Conservation (phyloP, 2,888 invertebrate genomes). For the Caenorhabditis sp. region DNA sequence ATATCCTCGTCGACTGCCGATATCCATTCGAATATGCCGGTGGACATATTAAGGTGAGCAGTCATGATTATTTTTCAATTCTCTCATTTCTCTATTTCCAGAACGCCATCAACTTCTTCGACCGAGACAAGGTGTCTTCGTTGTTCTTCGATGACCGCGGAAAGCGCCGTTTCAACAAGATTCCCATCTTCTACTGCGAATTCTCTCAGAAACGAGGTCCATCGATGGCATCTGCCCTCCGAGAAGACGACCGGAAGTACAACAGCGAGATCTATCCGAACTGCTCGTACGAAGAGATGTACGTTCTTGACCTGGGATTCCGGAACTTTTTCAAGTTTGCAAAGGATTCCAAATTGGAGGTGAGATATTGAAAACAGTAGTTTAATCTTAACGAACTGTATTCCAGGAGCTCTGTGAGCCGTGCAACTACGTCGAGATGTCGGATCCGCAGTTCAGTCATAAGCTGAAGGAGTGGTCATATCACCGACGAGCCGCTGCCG, state of each 20-base stretch:
- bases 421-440: constrained; percentile 52
- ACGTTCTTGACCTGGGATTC: constrained; percentile 93
- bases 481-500: constrained; percentile 27
- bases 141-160: constrained; percentile 50
- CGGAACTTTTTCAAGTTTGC: constrained; percentile 87
- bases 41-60: constrained; percentile 65
- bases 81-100: constrained; percentile 18
- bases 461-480: constrained; percentile 47
- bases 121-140: constrained; percentile 31
- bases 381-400: not conserved
- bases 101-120: constrained; percentile 62
- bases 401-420: constrained; percentile 52
- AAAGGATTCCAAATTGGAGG: not conserved
- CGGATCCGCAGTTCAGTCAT: constrained; percentile 22
- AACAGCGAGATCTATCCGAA: constrained; percentile 89
- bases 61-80: not conserved
- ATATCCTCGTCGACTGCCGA: constrained; percentile 66
- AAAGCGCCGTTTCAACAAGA: not conserved
- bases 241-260: constrained; percentile 90
- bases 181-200: constrained; percentile 87
- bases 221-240: constrained; percentile 89
- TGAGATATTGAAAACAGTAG: constrained; percentile 5
- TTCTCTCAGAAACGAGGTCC: constrained; percentile 97
- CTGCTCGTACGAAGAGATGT: constrained; percentile 92
- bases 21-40: constrained; percentile 69